Evolutionary conservation across 2,888 invertebrate species (phyloP).

Genomic region (Tinea pellionella): DNA sequence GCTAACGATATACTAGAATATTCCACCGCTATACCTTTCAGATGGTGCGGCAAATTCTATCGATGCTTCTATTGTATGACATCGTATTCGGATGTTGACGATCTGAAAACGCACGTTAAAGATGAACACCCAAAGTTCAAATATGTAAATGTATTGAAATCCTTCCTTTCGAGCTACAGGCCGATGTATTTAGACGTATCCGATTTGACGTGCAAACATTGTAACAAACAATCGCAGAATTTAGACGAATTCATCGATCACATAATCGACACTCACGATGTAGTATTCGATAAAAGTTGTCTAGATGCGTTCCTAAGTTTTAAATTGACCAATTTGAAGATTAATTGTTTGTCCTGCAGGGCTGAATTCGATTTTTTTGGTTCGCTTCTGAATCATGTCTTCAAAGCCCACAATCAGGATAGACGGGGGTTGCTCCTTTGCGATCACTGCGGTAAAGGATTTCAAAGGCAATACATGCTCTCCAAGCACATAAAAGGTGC

Average conservation of each 20-base stretch:
- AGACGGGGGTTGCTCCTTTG: slow-evolving; percentile 16
- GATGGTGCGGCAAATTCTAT: slow-evolving; percentile 31
- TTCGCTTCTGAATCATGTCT: slow-evolving; percentile 29
- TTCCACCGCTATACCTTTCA: slow-evolving; percentile 33
- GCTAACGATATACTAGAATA: slow-evolving; percentile 25
- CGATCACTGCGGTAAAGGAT: slow-evolving; percentile 12
- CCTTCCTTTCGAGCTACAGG: slow-evolving; percentile 18
- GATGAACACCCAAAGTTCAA: slow-evolving; percentile 27
- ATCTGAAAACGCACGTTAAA: slow-evolving; percentile 26
- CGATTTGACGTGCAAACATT: slow-evolving; percentile 31
- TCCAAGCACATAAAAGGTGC: neutral
- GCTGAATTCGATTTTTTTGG: slow-evolving; percentile 34
- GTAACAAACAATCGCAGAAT: slow-evolving; percentile 23
- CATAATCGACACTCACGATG: slow-evolving; percentile 22
- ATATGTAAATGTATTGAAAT: slow-evolving; percentile 23
- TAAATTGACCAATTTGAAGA: slow-evolving; percentile 29
- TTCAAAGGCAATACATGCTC: neutral
- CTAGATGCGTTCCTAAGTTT: slow-evolving; percentile 25
- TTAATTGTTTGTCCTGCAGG: slow-evolving; percentile 34
- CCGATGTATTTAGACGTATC: slow-evolving; percentile 34
- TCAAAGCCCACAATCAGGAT: slow-evolving; percentile 31
- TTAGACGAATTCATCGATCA: slow-evolving; percentile 31
- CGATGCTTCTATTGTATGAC: slow-evolving; percentile 37
- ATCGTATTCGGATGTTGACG: slow-evolving; percentile 24
- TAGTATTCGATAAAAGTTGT: slow-evolving; percentile 21